Evolutionary conservation across 2,113 vertebrate genomes (phyloP), one percentile per base, ranked within the genome.

Genomic region (Rallus limicola): DNA sequence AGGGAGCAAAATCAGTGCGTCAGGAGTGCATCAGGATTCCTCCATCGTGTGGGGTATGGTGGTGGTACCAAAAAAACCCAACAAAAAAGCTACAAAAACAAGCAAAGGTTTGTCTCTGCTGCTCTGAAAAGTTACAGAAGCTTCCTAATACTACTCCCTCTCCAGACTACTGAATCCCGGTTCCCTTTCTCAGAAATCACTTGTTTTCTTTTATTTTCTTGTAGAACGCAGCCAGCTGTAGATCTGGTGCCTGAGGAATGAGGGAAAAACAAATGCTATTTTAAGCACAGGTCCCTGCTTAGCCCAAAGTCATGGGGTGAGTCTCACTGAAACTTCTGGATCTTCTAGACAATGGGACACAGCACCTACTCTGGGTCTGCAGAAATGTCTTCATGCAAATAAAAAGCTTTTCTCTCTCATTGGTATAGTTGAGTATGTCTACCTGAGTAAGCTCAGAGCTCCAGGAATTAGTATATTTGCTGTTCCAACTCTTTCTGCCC

Each of bases 231-330:
- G 23, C 6, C 44, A 36, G n/a, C 12, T 46, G 72, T 71, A 84
- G 60, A 33, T 24, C 23, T 23, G 15, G 33, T 44, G 26, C 44
- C 40, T 29, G 26, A 75, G 38, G 23, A 76, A 60, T 2, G 4
- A 82, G 46, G 34, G 14, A 36, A 76, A 85, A 88, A 44, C 0
- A 88, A 40, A 0, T 14, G 15, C 19, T n/a, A 16, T 46, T 50
- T 62, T 52, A 58, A 26, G 13, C 42, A 68, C 0, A 0, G 25
- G 11, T 9, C 19, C 31, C 21, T 2, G 2, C 11, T 26, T 33
- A 82, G 29, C 24, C 62, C 31, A 26, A 13, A 62, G 19, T 52
- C 46, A 50, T 2, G 10, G 3, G 24, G 19, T 16, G 26, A 28
- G 18, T 77, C 50, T 6, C 29, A 19, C 31, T 10, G 18, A 46